These are phyloP conservation scores for Danaus chrysippus DNA, from an alignment of 2,888 invertebrate genomes.

Conservation along the genomic window DNA sequence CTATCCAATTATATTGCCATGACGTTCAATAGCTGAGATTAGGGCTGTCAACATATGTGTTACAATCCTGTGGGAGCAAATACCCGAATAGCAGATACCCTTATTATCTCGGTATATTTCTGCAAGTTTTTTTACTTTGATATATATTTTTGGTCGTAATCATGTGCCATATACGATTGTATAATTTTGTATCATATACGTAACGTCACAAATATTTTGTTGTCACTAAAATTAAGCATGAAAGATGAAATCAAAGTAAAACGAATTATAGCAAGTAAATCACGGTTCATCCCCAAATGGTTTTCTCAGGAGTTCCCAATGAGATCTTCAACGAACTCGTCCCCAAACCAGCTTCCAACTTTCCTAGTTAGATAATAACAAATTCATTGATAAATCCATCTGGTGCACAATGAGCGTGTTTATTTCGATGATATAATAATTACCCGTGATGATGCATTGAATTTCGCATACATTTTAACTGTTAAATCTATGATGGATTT, in stretches of 20 bases:
- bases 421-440: conserved; percentile 4
- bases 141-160: too few relatives aligned
- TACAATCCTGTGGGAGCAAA: conserved; percentile 11
- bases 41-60: conserved; percentile 42
- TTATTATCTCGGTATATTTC: conserved; percentile 1
- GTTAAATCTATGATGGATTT: conserved; percentile 30
- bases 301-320: not conserved
- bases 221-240: too few relatives aligned
- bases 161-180: too few relatives aligned
- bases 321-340: not conserved
- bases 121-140: too few relatives aligned
- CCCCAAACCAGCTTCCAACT: not conserved
- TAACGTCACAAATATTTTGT: too few relatives aligned
- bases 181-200: too few relatives aligned
- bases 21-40: conserved; percentile 63
- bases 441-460: conserved; percentile 11
- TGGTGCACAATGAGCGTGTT: not conserved
- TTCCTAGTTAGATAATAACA: not conserved
- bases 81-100: not conserved
- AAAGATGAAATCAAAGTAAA: too few relatives aligned
- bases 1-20: conserved; percentile 56
- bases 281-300: not conserved
- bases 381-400: not conserved
- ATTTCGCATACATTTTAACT: conserved; percentile 25
- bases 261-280: too few relatives aligned